Conservation (phyloP, 1,140 invertebrate species). For the Drosophila gunungcola region DNA sequence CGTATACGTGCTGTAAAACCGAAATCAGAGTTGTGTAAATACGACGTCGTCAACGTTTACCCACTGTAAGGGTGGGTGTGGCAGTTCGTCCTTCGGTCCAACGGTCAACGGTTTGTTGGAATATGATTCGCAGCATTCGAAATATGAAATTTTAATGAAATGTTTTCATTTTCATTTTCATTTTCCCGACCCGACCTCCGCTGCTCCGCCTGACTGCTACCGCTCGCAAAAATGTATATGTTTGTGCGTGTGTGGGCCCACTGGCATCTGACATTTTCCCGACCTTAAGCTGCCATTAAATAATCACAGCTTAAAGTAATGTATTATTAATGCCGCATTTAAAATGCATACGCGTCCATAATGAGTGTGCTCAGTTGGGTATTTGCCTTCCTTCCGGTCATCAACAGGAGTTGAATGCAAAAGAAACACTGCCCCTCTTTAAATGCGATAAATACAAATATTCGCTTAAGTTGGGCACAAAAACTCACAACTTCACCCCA, state of each 20-base stretch:
- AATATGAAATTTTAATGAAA: constrained; percentile 72
- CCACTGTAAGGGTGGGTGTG: constrained; percentile 10
- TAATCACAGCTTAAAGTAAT: constrained; percentile 59
- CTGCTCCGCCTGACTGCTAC: neutral
- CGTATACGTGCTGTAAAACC: constrained; percentile 61
- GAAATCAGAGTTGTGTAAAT: constrained; percentile 60
- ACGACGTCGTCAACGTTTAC: constrained; percentile 31
- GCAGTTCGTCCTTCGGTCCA: constrained; percentile 18
- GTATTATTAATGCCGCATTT: constrained; percentile 59
- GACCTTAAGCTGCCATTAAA: constrained; percentile 63
- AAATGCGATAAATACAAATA: constrained; percentile 21
- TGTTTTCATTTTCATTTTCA: constrained; percentile 53
- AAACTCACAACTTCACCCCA: neutral
- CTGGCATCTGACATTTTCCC: constrained; percentile 41
- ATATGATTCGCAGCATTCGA: constrained; percentile 61
- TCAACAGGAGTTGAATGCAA: constrained; percentile 32
- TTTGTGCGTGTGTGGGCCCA: neutral
- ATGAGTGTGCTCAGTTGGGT: constrained; percentile 45
- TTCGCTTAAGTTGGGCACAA: neutral
- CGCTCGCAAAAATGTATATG: neutral
- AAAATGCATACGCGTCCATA: constrained; percentile 47
- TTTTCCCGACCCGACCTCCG: neutral
- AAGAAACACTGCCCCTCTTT: constrained; percentile 2
- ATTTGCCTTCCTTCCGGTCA: constrained; percentile 52
- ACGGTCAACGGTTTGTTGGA: constrained; percentile 23